Base-by-base conservation (phyloP, 2,888 invertebrate species). In the Phrixothrix hirtus region DNA sequence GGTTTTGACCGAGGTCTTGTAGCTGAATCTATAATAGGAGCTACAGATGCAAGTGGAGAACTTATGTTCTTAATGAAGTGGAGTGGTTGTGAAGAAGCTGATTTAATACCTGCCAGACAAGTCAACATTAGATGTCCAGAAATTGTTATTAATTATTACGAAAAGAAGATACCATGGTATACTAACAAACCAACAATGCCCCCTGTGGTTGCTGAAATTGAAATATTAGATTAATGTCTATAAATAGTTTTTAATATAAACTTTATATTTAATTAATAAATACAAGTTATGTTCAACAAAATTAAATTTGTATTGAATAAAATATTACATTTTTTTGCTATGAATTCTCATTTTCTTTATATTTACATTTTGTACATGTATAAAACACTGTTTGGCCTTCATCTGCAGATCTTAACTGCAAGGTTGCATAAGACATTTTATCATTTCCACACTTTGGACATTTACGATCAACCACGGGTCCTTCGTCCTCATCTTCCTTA, bases 351-450 rank as follows among this genome's bases (percentile, higher is more conserved):
- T 84, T 83, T 79, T 89, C 85, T 72, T 89, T 85, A 73, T 78
- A 85, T 74, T 87, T 88, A 87, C 98, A 99, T 70, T 89, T 88
- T 12, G 89, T 85, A 78, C 99, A 99, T 1, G 95, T 95, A 69
- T 93, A 99, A 77, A 99, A 98, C 1, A 99, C 95, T 1, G 98
- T 99, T 75, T 99, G 98, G 0, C 98, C 98, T 85, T 99, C 99
- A 83, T 99, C 98, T 12, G 97, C 98, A 0, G 97, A 97, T 62
- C 98, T 79, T 15, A 98, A 79, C 74, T 99, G 98, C 41, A 95
- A 76, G 0, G 98, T 97, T 2, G 95, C 92, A 74, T 96, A 98
- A 0, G 92, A 91, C 95, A 97, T 97, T 70, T 88, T 87, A 27
- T 92, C 88, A 70, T 94, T 85, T 1, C 87, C 88, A 79, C 98